Conservation (phyloP, 2,797 vertebrate genomes). For the Hydrocynus forskahlii region DNA sequence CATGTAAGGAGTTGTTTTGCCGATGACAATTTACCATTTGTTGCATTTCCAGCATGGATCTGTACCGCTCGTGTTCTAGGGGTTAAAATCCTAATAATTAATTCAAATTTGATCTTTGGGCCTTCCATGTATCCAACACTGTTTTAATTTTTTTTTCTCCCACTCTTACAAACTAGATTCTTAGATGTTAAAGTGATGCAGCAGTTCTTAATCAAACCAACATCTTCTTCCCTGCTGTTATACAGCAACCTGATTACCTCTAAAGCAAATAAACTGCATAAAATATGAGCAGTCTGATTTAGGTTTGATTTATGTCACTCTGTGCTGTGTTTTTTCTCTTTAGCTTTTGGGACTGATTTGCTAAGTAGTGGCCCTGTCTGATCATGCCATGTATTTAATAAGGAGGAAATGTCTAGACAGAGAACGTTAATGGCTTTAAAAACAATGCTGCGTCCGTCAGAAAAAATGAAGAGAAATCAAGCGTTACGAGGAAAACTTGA, state of each 20-base stretch:
- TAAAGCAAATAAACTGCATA: neutral
- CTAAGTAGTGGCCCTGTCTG: constrained; percentile 38
- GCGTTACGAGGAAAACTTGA: neutral
- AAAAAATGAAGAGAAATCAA: constrained; percentile 31
- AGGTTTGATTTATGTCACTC: neutral
- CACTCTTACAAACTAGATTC: neutral
- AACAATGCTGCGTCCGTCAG: neutral
- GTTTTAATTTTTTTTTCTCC: neutral
- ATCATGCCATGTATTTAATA: constrained; percentile 25
- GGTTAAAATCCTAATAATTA: too few species aligned
- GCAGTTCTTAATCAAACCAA: neutral
- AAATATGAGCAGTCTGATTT: constrained; percentile 10
- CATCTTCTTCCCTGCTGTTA: neutral
- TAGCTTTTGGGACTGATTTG: constrained; percentile 24
- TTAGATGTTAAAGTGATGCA: neutral
- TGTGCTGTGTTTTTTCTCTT: neutral
- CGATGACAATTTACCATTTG: too few species aligned
- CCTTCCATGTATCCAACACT: too few species aligned
- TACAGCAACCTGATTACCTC: neutral
- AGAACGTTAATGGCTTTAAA: constrained; percentile 31
- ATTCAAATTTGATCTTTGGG: too few species aligned
- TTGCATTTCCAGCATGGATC: too few species aligned
- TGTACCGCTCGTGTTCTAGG: too few species aligned
- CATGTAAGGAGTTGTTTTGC: too few species aligned
- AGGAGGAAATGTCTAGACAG: constrained; percentile 35